Conservation (phyloP, 2,113 vertebrate species). For the Daphoenositta chrysoptera region DNA sequence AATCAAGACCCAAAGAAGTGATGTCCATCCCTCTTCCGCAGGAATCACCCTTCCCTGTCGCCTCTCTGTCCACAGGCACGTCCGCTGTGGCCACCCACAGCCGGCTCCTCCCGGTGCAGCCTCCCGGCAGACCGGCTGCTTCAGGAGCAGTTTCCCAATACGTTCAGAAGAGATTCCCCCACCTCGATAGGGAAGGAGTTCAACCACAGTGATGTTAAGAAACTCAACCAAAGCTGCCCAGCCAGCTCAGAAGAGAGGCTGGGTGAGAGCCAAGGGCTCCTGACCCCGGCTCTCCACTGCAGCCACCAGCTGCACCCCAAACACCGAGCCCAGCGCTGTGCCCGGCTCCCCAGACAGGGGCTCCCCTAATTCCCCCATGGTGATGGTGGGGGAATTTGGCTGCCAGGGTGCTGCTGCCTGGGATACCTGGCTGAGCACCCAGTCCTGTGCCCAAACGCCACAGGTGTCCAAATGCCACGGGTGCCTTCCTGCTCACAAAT, state of each 20-base stretch:
- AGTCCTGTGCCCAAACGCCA: background rate
- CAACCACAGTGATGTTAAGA: background rate
- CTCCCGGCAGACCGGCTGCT: background rate
- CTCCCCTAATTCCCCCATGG: accelerated
- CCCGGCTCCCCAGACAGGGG: accelerated
- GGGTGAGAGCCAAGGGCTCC: background rate
- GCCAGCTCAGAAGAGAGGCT: background rate
- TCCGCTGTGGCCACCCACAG: background rate
- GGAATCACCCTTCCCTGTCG: background rate
- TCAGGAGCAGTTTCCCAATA: background rate
- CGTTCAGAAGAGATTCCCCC: background rate
- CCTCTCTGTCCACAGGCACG: background rate
- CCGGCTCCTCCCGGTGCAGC: background rate
- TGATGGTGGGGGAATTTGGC: background rate
- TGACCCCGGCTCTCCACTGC: background rate
- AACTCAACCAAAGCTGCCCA: background rate
- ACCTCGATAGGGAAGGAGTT: background rate
- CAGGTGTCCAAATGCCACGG: accelerated
- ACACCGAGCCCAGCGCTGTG: accelerated
- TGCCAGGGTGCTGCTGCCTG: background rate
- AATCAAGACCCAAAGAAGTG: background rate
- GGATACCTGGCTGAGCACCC: background rate
- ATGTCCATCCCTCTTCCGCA: background rate
- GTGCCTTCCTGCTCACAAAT: background rate
- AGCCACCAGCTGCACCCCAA: background rate